A percentile compares a stretch with the other conserved stretches of the same genome.
Conservation (phyloP, 1,140 invertebrate genomes). For the Rhysida immarginata region DNA sequence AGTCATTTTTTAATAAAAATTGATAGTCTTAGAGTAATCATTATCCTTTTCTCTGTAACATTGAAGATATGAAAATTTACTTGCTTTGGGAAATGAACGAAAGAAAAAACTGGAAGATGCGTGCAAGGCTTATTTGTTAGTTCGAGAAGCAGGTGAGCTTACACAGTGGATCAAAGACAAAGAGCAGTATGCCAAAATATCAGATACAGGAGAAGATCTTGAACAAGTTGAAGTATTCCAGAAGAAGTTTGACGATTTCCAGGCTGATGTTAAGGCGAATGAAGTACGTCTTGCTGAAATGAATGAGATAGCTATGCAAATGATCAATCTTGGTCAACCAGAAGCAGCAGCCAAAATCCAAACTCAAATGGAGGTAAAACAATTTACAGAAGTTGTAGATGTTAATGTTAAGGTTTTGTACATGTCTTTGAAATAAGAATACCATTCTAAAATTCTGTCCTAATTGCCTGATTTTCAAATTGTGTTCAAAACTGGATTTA, state of each 20-base stretch:
- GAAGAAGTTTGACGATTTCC: constrained; percentile 99
- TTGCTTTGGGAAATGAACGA: constrained; percentile 75
- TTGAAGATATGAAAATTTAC: constrained; percentile 71
- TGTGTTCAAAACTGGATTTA: neutral
- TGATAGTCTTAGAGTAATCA: neutral
- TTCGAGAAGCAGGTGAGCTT: constrained; percentile 94
- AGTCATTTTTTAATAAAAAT: neutral
- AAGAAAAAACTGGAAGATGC: constrained; percentile 94
- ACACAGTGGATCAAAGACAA: constrained; percentile 97
- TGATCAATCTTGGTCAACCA: constrained; percentile 91
- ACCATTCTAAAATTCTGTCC: too few species aligned
- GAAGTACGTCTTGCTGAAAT: constrained; percentile 91
- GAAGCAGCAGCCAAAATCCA: constrained; percentile 97
- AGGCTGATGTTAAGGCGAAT: constrained; percentile 91
- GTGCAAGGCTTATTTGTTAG: constrained; percentile 91
- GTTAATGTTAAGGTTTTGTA: neutral
- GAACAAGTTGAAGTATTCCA: constrained; percentile 99
- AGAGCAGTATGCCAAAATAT: constrained; percentile 59
- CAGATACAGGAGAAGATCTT: constrained; percentile 90
- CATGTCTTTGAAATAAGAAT: neutral
- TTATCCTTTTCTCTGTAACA: neutral
- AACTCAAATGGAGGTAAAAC: constrained; percentile 75
- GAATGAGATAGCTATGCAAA: constrained; percentile 90
- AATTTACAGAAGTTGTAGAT: neutral
- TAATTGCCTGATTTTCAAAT: too few species aligned